Base-by-base conservation (phyloP, 2,888 invertebrate genomes). In the Daptonema setosum region DNA sequence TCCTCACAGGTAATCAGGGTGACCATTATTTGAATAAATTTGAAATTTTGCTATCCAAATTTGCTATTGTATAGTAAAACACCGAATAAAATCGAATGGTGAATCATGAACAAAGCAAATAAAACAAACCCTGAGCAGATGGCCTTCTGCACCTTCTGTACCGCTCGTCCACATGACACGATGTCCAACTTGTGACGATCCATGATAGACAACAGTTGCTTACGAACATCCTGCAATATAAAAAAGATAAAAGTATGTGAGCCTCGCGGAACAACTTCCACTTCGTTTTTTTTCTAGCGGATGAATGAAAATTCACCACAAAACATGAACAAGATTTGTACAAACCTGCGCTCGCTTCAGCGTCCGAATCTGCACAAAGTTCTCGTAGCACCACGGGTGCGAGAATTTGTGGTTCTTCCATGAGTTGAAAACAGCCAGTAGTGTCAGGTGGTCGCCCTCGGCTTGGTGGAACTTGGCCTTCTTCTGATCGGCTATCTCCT, bases 381-480 rank as follows among this genome's bases (percentile, higher is more conserved):
- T 97, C 71, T 97, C 95, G 68, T 91, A 95, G 72, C 97, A 97
- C 97, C 97, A 99, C 0, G 91, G 88, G 71, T 88, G 90, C 0
- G 90, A 90, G 73, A 95, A 95, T 74, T 95, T 93, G 70, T 95
- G 95, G 71, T 93, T 93, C 67, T 88, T 85, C 97, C 97, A 99
- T 54, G 93, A 90, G 71, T 97, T 97, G 71, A 91, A 97, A 2
- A 99, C 97, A 0, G 95, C 88, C n/a, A 97, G 73, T 28, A 97
- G 74, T 0, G 97, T 97, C 48, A 97, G 75, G 74, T 97, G 97
- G 73, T 99, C 97, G 0, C 97, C 97, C 72, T 97, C 97, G 0
- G 88, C 79, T 73, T 99, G 97, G 74, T 97, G 95, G 72, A 97
- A 99, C 74, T 95, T 95, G 0, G 95, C 93, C 69, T 97, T 97